Base-by-base conservation (phyloP, 2,113 vertebrate species). In the Cygnus buccinator region DNA sequence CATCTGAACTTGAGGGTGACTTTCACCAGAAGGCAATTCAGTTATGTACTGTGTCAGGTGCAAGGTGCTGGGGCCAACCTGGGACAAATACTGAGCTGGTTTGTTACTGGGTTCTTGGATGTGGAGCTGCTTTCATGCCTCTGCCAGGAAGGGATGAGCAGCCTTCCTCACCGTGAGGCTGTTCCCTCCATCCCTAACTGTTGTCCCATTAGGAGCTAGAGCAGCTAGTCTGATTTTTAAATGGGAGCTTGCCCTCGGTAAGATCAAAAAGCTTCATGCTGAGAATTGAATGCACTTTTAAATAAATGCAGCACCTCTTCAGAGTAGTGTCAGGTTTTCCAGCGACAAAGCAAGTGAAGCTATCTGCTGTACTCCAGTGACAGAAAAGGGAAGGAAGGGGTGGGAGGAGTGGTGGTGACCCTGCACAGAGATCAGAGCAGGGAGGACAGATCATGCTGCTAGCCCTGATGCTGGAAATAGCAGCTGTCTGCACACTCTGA, bases 1-100 rank as follows among this genome's bases (percentile, higher is more conserved):
- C 57, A 17, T 41, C 82, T 96, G 86, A 90, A 95, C 37, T 92
- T 58, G 71, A 81, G 77, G 25, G 46, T 77, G 76, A 92, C 93
- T 96, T 96, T 97, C 94, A 94, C 59, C 81, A 90, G 73, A 68
- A 80, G 66, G 77, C 81, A 93, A 83, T 96, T 90, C 59, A 85
- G 83, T 79, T 44, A 28, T 1, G 1, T 58, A 18, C 61, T 43
- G 41, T 5, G 10, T 85, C 80, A 86, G 77, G n/a, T 76, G 62
- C 79, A 94, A 89, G 85, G 76, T 87, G 75, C 52, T 13, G 8
- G 43, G 81, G 89, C 80, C 92, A 68, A 11, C 55, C 88, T 91
- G 76, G 68, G 84, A 62, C 2, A 9, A 94, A 93, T 13, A 92
- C 77, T 92, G 74, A 89, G 62, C 54, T 93, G 66, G n/a, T 87